These are phyloP conservation scores for Turritopsis dohrnii DNA, from an alignment of 30 jellyfish, hydroid and myxozoan species.

Conservation along the genomic window DNA sequence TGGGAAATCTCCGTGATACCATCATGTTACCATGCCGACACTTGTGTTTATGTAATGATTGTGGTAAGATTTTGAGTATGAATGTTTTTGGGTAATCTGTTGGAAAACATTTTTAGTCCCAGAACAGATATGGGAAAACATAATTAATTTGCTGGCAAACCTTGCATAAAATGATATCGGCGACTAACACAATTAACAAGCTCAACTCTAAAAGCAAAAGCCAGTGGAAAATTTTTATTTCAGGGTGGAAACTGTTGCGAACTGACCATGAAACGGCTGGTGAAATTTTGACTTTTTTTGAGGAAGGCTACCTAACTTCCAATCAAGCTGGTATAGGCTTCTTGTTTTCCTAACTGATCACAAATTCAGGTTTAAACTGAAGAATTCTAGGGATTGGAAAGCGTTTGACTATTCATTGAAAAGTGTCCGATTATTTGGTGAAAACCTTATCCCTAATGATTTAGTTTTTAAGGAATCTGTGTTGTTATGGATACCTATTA, in stretches of 20 bases:
- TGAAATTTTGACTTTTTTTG: not conserved
- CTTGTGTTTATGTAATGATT: conserved; percentile 86
- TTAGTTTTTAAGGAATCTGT: too few species aligned
- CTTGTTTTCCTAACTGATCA: not conserved
- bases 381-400: not conserved
- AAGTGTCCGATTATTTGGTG: too few species aligned
- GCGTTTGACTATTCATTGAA: conserved; percentile 13
- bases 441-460: too few species aligned
- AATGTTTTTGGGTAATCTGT: too few species aligned
- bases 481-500: not conserved
- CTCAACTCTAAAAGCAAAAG: not conserved
- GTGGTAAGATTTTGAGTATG: conserved; percentile 63
- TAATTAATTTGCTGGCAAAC: not conserved
- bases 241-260: not conserved
- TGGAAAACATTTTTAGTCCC: too few species aligned
- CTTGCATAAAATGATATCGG: not conserved
- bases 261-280: not conserved
- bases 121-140: too few species aligned
- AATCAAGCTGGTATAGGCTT: conserved; percentile 1
- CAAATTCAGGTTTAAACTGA: not conserved
- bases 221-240: not conserved
- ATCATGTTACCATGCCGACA: conserved; percentile 96
- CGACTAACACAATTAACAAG: not conserved
- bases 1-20: conserved; percentile 89
- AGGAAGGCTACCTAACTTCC: not conserved